These are phyloP conservation scores for Nothocercus julius DNA, from an alignment of 2,113 vertebrate species.

Conservation along the genomic window DNA sequence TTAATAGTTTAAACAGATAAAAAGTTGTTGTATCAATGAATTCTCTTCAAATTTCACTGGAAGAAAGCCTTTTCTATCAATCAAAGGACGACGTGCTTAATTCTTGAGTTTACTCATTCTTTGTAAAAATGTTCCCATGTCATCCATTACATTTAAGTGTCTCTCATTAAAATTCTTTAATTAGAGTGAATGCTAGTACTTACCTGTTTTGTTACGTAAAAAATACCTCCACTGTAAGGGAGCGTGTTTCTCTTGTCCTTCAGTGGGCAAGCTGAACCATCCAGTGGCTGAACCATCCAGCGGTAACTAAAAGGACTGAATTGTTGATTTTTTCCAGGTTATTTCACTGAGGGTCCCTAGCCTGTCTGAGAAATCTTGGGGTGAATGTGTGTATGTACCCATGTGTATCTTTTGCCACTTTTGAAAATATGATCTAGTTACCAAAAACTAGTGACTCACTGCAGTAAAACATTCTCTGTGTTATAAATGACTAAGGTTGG, in stretches of 20 bases:
- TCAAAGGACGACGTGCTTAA: constrained; percentile 7
- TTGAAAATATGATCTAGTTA: not conserved
- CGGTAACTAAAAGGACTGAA: not conserved
- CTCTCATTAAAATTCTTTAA: constrained; percentile 31
- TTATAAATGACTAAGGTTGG: not conserved
- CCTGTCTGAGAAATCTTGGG: not conserved
- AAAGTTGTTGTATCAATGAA: constrained; percentile 18
- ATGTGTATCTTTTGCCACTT: not conserved
- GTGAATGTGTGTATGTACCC: not conserved
- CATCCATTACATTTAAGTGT: constrained; percentile 37
- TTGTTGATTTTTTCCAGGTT: not conserved
- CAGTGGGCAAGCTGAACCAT: not conserved
- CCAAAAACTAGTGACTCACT: not conserved
- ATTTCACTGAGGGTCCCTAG: not conserved
- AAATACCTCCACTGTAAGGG: not conserved
- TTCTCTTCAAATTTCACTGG: not conserved
- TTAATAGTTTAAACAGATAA: not conserved
- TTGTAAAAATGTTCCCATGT: constrained; percentile 43
- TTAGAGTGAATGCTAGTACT: not conserved
- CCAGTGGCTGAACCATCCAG: not conserved
- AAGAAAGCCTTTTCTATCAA: constrained; percentile 6
- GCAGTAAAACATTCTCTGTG: not conserved
- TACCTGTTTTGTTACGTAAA: not conserved
- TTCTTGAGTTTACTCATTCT: constrained; percentile 36
- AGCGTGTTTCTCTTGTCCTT: not conserved